Percentiles rank a stretch among this genome's conserved stretches.
phyloP scores from a whole-genome alignment of 1,140 invertebrate genomes.

The Micrasema longulum region DNA sequence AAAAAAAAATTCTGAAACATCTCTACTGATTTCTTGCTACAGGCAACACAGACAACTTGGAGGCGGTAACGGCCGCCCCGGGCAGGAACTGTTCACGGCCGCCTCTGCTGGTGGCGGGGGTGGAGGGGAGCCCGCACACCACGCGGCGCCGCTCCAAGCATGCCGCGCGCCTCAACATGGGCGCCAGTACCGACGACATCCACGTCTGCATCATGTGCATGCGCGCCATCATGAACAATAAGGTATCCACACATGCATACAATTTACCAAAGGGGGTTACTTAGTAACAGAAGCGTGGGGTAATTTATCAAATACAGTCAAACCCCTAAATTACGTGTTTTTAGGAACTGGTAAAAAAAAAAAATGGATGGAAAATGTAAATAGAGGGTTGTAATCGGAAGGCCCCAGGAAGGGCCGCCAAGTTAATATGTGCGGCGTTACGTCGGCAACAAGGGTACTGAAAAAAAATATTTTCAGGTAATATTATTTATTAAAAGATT shows the following conservation, averaged over 20 bases:
- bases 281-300: too few species aligned
- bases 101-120: slow-evolving; percentile 54
- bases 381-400: too few species aligned
- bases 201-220: slow-evolving; percentile 99
- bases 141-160: slow-evolving; percentile 79
- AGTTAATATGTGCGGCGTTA: too few species aligned
- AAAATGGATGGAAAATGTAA: too few species aligned
- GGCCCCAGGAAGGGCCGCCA: too few species aligned
- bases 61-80: slow-evolving; percentile 13
- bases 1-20: too few species aligned
- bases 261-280: slow-evolving; percentile 41
- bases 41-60: slow-evolving; percentile 1
- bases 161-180: slow-evolving; percentile 94
- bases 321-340: too few species aligned
- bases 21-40: not conserved
- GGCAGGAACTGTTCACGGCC: slow-evolving; percentile 54
- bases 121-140: slow-evolving; percentile 58
- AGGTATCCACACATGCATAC: slow-evolving; percentile 70
- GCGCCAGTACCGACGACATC: slow-evolving; percentile 97
- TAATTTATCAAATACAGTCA: too few species aligned
- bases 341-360: too few species aligned
- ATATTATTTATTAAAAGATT: too few species aligned
- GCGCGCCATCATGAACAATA: slow-evolving; percentile 99
- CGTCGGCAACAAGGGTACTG: too few species aligned
- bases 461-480: too few species aligned